A percentile compares a stretch with the other conserved stretches of the same genome.
Conservation (phyloP, 2,113 vertebrate species). For the Cephalopterus ornatus region DNA sequence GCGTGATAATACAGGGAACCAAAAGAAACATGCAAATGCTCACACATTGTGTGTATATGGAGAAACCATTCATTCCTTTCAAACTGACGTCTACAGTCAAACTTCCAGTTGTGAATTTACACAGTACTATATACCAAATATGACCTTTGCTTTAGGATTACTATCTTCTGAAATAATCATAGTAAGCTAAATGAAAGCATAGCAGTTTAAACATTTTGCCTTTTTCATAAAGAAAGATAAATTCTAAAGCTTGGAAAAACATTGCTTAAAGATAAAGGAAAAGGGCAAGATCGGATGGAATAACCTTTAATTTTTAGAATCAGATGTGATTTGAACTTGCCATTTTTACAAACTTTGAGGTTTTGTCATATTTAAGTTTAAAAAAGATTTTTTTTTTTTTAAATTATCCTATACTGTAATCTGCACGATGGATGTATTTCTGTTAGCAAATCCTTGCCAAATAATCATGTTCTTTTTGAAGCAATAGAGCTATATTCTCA, state of each 20-base stretch:
- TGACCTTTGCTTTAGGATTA: conserved; percentile 30
- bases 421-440: background rate
- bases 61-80: background rate
- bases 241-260: background rate
- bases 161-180: background rate
- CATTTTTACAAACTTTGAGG: background rate
- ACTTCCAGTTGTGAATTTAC: background rate
- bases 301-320: background rate
- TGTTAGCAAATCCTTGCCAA: background rate
- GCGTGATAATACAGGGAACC: background rate
- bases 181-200: background rate
- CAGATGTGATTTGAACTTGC: background rate
- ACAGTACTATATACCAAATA: background rate
- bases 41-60: background rate
- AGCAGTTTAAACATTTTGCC: background rate
- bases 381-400: background rate
- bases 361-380: background rate
- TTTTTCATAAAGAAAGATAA: conserved; percentile 2
- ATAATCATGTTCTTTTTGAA: background rate
- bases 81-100: background rate
- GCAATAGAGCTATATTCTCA: background rate
- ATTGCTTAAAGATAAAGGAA: background rate
- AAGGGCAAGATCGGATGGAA: background rate
- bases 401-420: background rate
- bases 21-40: background rate